These are phyloP conservation scores for Cosmia pyralina DNA, from an alignment of 2,888 invertebrate species.

Conservation along the genomic window DNA sequence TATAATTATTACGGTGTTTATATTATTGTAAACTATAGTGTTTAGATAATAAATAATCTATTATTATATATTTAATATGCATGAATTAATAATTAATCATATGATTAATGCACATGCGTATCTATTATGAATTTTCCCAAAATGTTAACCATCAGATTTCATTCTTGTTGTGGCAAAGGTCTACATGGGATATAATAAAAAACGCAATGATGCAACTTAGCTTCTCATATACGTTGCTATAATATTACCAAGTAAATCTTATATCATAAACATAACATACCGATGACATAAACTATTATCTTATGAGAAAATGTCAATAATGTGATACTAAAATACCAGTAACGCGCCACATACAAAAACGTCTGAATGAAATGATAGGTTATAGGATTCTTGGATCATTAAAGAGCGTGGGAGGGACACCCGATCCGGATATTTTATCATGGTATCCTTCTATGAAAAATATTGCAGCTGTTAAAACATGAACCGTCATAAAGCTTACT, in stretches of 20 bases:
- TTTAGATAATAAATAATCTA: not conserved
- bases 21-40: constrained; percentile 5
- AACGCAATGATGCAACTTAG: constrained; percentile 42
- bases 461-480: not conserved
- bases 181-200: constrained; percentile 18
- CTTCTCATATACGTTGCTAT: constrained; percentile 40
- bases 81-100: not conserved
- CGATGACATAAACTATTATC: constrained; percentile 49
- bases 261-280: constrained; percentile 55
- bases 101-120: not conserved
- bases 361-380: not conserved
- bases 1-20: constrained; percentile 12
- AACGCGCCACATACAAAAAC: not conserved
- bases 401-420: not conserved
- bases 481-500: constrained; percentile 18
- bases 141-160: not conserved
- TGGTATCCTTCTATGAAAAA: not conserved
- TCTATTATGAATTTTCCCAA: not conserved
- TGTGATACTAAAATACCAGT: not conserved
- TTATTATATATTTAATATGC: not conserved
- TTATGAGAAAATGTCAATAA: constrained; percentile 5
- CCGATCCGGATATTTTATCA: not conserved
- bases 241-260: constrained; percentile 41
- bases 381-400: not conserved
- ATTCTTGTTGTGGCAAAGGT: not conserved